Percentiles rank a stretch among this genome's conserved stretches.
phyloP scores from a whole-genome alignment of 2,113 vertebrate genomes.

The Onychorhynchus coronatus region DNA sequence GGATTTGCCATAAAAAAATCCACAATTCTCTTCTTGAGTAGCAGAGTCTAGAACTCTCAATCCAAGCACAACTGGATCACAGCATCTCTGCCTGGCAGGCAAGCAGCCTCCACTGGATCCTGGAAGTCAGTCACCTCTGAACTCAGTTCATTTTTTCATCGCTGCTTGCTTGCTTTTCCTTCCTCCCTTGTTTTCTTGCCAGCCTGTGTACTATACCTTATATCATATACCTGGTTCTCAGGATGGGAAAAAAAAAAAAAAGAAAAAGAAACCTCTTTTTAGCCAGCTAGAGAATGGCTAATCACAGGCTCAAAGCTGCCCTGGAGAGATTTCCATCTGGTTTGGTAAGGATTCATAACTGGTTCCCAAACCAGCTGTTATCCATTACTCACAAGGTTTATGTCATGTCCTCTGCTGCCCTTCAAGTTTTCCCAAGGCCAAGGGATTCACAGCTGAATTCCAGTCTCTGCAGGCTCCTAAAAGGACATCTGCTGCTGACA shows the following conservation, averaged over 20 bases:
- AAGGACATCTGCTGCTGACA: slow-evolving; percentile 32
- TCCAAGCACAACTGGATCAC: rapidly evolving
- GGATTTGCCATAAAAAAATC: neutral
- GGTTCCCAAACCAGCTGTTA: slow-evolving; percentile 1
- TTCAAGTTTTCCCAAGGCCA: slow-evolving; percentile 12
- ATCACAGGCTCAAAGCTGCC: neutral
- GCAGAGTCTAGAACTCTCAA: neutral
- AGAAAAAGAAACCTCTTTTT: neutral
- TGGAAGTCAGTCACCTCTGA: neutral
- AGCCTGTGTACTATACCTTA: neutral
- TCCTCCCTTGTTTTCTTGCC: neutral
- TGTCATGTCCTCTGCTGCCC: neutral
- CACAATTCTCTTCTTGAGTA: neutral
- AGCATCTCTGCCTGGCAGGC: neutral
- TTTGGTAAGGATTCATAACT: neutral
- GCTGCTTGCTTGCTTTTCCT: neutral
- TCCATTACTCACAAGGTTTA: slow-evolving; percentile 1
- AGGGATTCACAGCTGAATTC: neutral
- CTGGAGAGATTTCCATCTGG: neutral
- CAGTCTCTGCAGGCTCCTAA: slow-evolving; percentile 3
- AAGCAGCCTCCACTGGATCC: neutral
- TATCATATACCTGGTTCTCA: neutral
- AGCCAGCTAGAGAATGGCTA: neutral
- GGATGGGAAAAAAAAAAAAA: too few species aligned
- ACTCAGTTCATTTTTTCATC: neutral